These are phyloP conservation scores for Machimus atricapillus DNA, from an alignment of 2,888 invertebrate genomes.

Conservation along the genomic window DNA sequence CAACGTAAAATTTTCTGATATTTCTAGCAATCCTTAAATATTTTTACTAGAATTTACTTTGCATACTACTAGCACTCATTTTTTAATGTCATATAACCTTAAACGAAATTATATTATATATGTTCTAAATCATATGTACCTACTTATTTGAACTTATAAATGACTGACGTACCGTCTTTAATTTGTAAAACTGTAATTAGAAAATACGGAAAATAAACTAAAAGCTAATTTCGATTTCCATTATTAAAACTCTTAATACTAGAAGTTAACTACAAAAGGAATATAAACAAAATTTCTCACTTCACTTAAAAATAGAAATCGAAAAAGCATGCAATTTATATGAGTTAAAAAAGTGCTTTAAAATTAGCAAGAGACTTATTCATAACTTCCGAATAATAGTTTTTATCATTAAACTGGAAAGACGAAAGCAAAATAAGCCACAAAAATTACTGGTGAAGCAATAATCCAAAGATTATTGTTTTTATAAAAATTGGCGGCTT, in stretches of 20 bases:
- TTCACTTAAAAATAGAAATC: background rate
- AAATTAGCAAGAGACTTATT: background rate
- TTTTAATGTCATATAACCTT: too few relatives aligned
- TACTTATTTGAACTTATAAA: too few relatives aligned
- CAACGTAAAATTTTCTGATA: too few relatives aligned
- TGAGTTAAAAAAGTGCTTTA: background rate
- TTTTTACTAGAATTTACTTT: too few relatives aligned
- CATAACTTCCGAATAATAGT: background rate
- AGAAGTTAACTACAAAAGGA: background rate
- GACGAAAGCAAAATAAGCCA: background rate
- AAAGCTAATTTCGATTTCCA: background rate
- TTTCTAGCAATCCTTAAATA: too few relatives aligned
- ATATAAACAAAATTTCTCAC: background rate
- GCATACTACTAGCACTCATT: too few relatives aligned
- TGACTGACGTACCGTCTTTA: background rate
- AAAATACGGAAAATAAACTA: background rate
- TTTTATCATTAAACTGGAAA: background rate
- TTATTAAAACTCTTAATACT: background rate
- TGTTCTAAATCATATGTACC: too few relatives aligned
- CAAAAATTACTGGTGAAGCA: background rate
- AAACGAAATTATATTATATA: too few relatives aligned
- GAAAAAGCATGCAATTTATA: background rate
- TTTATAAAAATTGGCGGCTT: background rate
- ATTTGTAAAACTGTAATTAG: background rate
- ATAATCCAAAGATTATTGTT: background rate